Evolutionary conservation across 2,113 vertebrate genomes (phyloP).

Genomic region (Sterna hirundo): DNA sequence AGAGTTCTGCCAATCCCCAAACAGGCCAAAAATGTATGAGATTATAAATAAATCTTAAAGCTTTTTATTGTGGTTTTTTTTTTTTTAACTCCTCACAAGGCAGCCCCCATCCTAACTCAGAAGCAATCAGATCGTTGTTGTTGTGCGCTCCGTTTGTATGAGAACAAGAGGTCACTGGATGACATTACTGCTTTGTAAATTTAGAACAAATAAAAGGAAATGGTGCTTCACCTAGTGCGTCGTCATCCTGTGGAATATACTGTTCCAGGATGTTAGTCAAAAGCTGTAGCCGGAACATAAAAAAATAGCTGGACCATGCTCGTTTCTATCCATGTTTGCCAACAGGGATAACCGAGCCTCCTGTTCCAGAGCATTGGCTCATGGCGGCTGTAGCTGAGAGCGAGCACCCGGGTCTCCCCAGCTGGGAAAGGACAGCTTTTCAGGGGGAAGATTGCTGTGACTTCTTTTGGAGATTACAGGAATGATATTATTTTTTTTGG

Average conservation of each 20-base stretch:
- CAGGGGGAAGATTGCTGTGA: neutral
- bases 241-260: constrained; percentile 55
- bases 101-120: neutral
- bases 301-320: neutral
- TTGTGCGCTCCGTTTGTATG: neutral
- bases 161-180: constrained; percentile 63
- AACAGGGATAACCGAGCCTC: neutral
- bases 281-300: neutral
- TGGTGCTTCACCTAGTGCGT: constrained; percentile 58
- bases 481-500: neutral
- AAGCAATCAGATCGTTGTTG: neutral
- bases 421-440: neutral
- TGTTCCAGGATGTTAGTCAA: constrained; percentile 63
- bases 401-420: neutral
- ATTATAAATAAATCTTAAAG: constrained; percentile 13
- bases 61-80: neutral
- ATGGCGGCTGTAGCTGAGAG: neutral
- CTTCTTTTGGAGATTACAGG: neutral
- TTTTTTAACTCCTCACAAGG: neutral
- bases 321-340: neutral
- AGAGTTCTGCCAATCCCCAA: neutral
- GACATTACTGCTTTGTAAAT: constrained; percentile 60
- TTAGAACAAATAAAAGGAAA: constrained; percentile 70
- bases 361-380: neutral
- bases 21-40: neutral